Base-by-base conservation (phyloP, 2,888 invertebrate genomes). In the Diadegma fenestrale region DNA sequence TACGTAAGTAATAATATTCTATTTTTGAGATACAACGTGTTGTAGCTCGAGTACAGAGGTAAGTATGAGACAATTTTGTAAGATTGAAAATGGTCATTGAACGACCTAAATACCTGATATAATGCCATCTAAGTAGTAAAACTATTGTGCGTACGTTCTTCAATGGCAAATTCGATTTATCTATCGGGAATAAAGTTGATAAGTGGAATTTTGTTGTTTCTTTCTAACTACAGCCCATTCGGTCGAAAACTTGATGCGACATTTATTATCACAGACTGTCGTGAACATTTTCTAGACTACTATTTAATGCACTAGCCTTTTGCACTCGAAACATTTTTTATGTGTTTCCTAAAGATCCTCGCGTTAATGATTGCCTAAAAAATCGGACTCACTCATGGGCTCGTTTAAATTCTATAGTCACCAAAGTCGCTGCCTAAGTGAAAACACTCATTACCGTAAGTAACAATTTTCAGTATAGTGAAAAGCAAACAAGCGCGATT, bases 41-140 rank as follows among this genome's bases (percentile, higher is more conserved):
- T 43, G 79, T 88, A 84, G 86, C 51, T 86, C 81, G 87, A 87
- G 72, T 87, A 84, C 8, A 58, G 88, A 89, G 90, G 90, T 90
- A 90, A 90, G 90, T 90, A 87, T 83, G 5, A 37, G 63, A 51
- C 71, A 66, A 66, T 82, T 77, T 78, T 71, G 77, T 82, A 77
- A 77, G 71, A 77, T 64, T 71, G 30, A 82, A 77, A 71, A 8
- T 54, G 64, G 64, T 71, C 76, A n/a, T 7, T 69, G 14, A 77
- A 77, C 41, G 48, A 77, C 54, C n/a, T 37, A 8, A 79, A 69
- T 69, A 22, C 54, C 43, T 30, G 30, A 68, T 61, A 48, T 63
- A 76, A 81, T 51, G 37, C 61, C 58, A 58, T 43, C n/a, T 66
- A 30, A 66, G 19, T 61, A 58, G 33, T 48, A 22, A 54, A 63